Base-by-base conservation (phyloP, 2,888 invertebrate species). In the Caenorhabditis parvicauda region DNA sequence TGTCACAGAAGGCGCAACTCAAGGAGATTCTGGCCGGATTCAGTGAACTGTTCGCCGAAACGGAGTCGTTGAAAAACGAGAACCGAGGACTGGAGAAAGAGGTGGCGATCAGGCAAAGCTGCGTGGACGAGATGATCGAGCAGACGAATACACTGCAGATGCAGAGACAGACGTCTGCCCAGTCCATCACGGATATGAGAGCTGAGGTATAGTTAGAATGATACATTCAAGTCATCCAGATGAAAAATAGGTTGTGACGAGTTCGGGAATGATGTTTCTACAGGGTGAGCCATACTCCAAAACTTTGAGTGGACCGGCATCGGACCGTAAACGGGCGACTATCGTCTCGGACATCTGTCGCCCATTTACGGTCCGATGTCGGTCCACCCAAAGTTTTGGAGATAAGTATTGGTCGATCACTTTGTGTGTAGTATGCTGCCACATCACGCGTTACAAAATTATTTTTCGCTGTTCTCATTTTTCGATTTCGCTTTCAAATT, bases 1-100 rank as follows among this genome's bases (percentile, higher is more conserved):
- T 12, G 14, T 19, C 9, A 17, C 3, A 39, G 24, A n/a, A 50
- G 17, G 22, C n/a, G 3, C 70, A 72, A 47, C 50, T 74, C 3
- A 32, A 28, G 3, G 71, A 74, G 35, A 63, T 66, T 9, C 58
- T 74, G 12, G 48, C 53, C 5, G 61, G 71, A 7, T 68, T 62
- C 32, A 51, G 59, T 0, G 72, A 74, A 47, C 65, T 67, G 28
- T 62, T 71, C n/a, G 68, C 68, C 2, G 74, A 74, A 37, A 66
- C 63, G 28, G 70, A 67, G 24, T 45, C 45, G 24, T 37, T 70
- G 43, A 44, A 49, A 37, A 44, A 44, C 14, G 61, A 66, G 28
- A 48, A 48, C 41, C 52, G 62, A 2, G 54, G 54, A 19, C 52
- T 67, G 35, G 61, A 65, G 35, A 42, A 59, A 50, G 66, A 70